phyloP scores from a whole-genome alignment of 2,888 invertebrate species.

The Stratiomys singularior region DNA sequence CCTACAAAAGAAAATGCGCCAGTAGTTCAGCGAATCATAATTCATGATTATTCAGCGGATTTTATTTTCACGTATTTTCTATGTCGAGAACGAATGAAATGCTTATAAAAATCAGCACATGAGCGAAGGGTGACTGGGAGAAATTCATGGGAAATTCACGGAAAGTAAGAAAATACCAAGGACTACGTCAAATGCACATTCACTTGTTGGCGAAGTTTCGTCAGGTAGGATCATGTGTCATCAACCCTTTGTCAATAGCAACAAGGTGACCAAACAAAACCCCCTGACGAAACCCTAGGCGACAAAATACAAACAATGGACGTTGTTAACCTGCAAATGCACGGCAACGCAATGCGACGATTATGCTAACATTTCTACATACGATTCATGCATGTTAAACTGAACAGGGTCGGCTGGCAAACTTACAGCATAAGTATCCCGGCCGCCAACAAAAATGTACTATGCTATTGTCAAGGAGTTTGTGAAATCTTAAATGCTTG shows the following conservation, averaged over 20 bases:
- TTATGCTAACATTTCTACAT: background rate
- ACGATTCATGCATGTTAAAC: background rate
- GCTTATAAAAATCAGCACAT: background rate
- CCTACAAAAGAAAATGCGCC: conserved; percentile 32
- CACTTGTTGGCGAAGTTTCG: background rate
- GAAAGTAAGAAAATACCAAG: background rate
- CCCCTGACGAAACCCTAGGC: background rate
- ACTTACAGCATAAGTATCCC: too few species aligned
- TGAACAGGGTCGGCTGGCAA: background rate
- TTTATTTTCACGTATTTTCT: too few species aligned
- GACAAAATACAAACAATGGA: background rate
- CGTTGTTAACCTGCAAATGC: background rate
- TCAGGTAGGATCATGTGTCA: conserved; percentile 37
- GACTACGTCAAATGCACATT: background rate
- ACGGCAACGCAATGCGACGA: conserved; percentile 10
- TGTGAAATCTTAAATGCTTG: too few species aligned
- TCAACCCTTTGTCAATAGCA: conserved; percentile 36
- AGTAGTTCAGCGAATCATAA: background rate
- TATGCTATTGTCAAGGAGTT: too few species aligned
- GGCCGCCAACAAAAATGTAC: too few species aligned
- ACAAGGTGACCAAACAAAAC: conserved; percentile 24
- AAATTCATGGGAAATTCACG: background rate
- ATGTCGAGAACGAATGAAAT: background rate
- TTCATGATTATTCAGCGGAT: too few species aligned
- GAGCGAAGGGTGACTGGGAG: background rate